These are phyloP conservation scores for Cisticola juncidis DNA, from an alignment of 2,113 vertebrate genomes.

Conservation along the genomic window DNA sequence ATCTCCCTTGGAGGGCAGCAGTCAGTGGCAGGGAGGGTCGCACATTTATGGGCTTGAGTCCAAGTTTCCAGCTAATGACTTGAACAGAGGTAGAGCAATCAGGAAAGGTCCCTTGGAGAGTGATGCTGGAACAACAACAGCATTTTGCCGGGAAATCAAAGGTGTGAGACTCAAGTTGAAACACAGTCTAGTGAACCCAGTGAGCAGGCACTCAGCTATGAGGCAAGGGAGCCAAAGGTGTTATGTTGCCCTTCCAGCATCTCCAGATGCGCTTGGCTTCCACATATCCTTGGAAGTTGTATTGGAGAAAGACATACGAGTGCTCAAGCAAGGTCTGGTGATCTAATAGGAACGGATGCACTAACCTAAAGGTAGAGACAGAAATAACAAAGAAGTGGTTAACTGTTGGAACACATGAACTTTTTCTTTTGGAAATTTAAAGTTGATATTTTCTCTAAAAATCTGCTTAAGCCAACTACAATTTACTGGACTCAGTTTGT, in stretches of 20 bases:
- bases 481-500: background rate
- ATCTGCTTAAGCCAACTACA: background rate
- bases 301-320: background rate
- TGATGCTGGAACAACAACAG: background rate
- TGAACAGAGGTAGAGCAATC: background rate
- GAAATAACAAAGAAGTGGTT: background rate
- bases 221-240: background rate
- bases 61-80: constrained; percentile 17
- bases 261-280: background rate
- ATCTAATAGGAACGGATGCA: background rate
- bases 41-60: background rate
- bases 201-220: background rate
- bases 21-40: background rate
- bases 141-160: background rate
- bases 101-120: background rate
- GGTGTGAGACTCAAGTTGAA: background rate
- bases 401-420: background rate
- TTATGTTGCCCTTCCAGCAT: background rate
- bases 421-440: background rate
- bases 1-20: background rate
- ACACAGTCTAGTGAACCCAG: background rate
- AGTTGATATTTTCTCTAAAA: background rate
- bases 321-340: background rate
- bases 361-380: background rate
- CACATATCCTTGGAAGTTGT: background rate